phyloP scores from a whole-genome alignment of 1,140 invertebrate species.

The Paralvinella palmiformis region DNA sequence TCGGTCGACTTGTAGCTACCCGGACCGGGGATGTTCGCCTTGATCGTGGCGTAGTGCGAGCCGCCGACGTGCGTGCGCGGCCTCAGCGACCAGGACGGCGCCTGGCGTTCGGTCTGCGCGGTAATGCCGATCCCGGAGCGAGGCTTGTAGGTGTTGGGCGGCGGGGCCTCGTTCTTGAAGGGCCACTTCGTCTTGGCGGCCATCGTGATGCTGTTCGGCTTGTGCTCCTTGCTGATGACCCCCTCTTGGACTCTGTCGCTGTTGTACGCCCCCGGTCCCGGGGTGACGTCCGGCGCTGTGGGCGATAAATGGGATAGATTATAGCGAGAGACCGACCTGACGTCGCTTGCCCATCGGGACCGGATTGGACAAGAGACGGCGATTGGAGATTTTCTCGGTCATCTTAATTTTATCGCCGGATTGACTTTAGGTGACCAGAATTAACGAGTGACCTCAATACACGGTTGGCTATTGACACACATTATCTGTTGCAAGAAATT shows the following conservation, averaged over 20 bases:
- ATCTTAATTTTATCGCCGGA: too few relatives aligned
- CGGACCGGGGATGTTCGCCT: conserved; percentile 15
- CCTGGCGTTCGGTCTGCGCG: not conserved
- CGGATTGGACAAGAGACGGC: too few relatives aligned
- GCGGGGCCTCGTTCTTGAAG: conserved; percentile 13
- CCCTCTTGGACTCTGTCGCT: conserved; percentile 1
- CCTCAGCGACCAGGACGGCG: conserved; percentile 16
- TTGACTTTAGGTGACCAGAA: too few relatives aligned
- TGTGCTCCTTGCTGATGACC: conserved; percentile 17
- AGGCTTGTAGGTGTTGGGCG: conserved; percentile 15
- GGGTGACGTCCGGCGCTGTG: conserved; percentile 3
- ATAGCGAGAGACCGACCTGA: too few relatives aligned
- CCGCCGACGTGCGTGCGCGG: conserved; percentile 11
- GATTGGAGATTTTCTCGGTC: too few relatives aligned
- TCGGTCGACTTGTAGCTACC: conserved; percentile 10
- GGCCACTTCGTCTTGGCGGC: not conserved
- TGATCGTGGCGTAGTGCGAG: conserved; percentile 4
- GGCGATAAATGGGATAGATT: too few relatives aligned
- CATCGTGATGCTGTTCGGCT: conserved; percentile 10
- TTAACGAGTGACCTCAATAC: too few relatives aligned
- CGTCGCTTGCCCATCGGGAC: too few relatives aligned
- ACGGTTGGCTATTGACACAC: too few relatives aligned
- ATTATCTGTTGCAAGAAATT: too few relatives aligned
- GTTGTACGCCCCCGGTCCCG: conserved; percentile 19
- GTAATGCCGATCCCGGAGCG: conserved; percentile 4